Percentiles rank a stretch among this genome's conserved stretches.
Evolutionary conservation across 1,140 invertebrate species (phyloP).

Genomic region (Megalopta genalis): DNA sequence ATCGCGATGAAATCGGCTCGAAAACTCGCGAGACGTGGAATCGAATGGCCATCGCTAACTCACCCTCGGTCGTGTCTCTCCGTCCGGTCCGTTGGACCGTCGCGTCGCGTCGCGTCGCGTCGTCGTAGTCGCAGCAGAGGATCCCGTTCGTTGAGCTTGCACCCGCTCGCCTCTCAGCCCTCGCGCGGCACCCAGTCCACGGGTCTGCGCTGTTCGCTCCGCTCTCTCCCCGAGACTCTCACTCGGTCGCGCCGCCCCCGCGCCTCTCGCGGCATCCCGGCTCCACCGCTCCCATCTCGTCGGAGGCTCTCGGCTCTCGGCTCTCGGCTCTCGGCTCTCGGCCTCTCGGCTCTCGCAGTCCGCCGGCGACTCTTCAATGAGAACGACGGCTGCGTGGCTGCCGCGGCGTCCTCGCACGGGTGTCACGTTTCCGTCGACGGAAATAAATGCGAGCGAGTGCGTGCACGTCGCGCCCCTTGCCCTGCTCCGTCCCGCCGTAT

Average conservation of each 20-base stretch:
- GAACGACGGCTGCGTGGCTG: slow-evolving; percentile 63
- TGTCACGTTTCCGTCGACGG: slow-evolving; percentile 63
- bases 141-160: slow-evolving; percentile 6
- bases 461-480: neutral
- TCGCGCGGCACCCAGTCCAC: slow-evolving; percentile 8
- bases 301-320: slow-evolving; percentile 58
- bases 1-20: slow-evolving; percentile 13
- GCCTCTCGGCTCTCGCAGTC: slow-evolving; percentile 68
- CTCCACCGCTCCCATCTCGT: slow-evolving; percentile 68
- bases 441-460: slow-evolving; percentile 56
- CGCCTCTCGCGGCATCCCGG: slow-evolving; percentile 47
- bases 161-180: neutral
- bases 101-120: neutral
- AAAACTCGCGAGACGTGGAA: slow-evolving; percentile 35
- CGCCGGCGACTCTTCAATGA: slow-evolving; percentile 75
- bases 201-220: neutral
- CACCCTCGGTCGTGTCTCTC: neutral
- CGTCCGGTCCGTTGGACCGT: neutral
- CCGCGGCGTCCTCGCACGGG: slow-evolving; percentile 32
- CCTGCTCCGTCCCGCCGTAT: neutral
- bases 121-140: too few relatives aligned
- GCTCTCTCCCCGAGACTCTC: neutral
- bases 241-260: slow-evolving; percentile 26
- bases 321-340: slow-evolving; percentile 68
- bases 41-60: slow-evolving; percentile 30